Percentiles rank a stretch among this genome's conserved stretches.
Evolutionary conservation across 2,113 vertebrate species (phyloP).

Genomic region (Cololabis saira): DNA sequence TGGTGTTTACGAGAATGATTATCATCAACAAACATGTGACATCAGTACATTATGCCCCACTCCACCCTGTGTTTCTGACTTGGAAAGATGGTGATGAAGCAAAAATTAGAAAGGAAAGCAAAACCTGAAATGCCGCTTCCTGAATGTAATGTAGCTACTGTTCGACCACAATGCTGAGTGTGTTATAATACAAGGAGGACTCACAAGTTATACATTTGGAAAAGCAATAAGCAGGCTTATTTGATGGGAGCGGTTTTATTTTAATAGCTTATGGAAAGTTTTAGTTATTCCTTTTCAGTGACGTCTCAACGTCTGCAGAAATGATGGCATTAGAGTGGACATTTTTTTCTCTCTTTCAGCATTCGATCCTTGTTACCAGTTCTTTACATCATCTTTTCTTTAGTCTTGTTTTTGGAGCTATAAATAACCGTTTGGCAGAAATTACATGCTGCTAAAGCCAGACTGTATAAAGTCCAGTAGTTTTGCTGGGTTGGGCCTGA

Average conservation of each 20-base stretch:
- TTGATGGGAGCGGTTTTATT: constrained; percentile 10
- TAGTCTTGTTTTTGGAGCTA: constrained; percentile 24
- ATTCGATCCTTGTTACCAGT: constrained; percentile 5
- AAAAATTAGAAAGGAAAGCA: not conserved
- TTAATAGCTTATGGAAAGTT: too few relatives aligned
- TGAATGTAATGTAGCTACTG: constrained; percentile 23
- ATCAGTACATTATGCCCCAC: not conserved
- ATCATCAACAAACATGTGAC: not conserved
- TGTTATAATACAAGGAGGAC: constrained; percentile 3
- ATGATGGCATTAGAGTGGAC: too few relatives aligned
- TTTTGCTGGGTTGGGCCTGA: constrained; percentile 38
- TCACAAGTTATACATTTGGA: constrained; percentile 10
- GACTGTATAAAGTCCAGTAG: constrained; percentile 23
- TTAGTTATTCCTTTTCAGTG: too few relatives aligned
- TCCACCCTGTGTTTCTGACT: constrained; percentile 6
- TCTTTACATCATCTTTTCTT: constrained; percentile 14
- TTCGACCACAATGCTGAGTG: constrained; percentile 8
- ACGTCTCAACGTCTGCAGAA: too few relatives aligned
- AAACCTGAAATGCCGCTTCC: constrained; percentile 19
- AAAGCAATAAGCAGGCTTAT: not conserved
- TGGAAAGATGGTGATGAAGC: not conserved
- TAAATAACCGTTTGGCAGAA: constrained; percentile 38
- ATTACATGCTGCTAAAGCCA: not conserved
- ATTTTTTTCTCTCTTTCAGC: constrained; percentile 1
- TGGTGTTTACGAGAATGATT: not conserved